Percentiles rank a stretch among this genome's conserved stretches.
These are phyloP conservation scores for Pteria penguin DNA, from an alignment of 2,888 invertebrate species.

Conservation along the genomic window DNA sequence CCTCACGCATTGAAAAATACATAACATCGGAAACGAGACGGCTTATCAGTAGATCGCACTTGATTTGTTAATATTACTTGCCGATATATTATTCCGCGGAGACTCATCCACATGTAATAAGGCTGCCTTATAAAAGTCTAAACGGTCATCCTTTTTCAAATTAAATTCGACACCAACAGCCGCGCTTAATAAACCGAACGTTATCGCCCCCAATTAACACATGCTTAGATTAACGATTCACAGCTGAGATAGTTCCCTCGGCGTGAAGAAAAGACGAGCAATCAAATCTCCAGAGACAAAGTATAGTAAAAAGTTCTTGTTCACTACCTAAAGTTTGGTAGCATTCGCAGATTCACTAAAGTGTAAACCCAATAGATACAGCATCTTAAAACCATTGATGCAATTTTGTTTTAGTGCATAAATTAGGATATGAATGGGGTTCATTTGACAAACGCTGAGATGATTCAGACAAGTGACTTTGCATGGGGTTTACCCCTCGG, in stretches of 20 bases:
- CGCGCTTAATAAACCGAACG: not conserved
- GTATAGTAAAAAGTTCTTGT: too few relatives aligned
- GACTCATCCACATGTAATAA: not conserved
- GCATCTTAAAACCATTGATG: too few relatives aligned
- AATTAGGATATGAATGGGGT: too few relatives aligned
- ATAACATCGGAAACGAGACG: not conserved
- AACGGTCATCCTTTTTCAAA: conserved; percentile 12
- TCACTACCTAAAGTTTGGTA: too few relatives aligned
- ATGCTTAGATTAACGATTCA: conserved; percentile 22
- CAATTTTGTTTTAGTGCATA: too few relatives aligned
- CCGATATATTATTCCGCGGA: not conserved
- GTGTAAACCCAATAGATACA: too few relatives aligned
- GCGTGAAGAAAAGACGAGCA: not conserved
- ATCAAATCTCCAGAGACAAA: not conserved
- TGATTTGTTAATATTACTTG: not conserved
- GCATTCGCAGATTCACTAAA: too few relatives aligned
- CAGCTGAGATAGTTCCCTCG: conserved; percentile 10
- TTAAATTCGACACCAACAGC: conserved; percentile 12
- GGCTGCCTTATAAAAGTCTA: not conserved
- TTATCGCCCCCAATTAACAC: conserved; percentile 19
- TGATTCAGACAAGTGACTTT: too few relatives aligned
- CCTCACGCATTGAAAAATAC: not conserved
- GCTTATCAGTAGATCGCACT: not conserved
- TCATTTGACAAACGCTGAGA: too few relatives aligned
- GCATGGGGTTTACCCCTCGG: too few relatives aligned